A percentile compares a stretch with the other conserved stretches of the same genome.
Conservation (phyloP, 2,113 vertebrate genomes). For the Piaya cayana region DNA sequence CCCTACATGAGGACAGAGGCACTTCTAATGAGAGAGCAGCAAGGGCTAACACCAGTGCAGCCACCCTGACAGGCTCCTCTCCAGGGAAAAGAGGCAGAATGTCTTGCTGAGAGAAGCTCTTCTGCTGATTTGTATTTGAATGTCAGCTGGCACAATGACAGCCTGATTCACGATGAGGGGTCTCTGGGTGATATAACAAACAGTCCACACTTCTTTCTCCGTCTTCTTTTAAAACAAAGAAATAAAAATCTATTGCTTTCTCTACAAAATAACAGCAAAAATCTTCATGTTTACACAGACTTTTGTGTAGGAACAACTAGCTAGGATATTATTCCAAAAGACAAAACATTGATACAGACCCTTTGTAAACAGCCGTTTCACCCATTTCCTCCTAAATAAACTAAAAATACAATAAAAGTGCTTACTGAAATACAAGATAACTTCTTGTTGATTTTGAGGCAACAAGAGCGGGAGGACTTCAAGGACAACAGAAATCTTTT, state of each 20-base stretch:
- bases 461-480: not conserved
- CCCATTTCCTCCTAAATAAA: not conserved
- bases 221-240: not conserved
- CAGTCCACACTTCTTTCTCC: not conserved
- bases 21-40: rapidly evolving
- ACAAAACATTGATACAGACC: not conserved
- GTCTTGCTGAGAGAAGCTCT: not conserved
- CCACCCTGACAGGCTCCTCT: not conserved
- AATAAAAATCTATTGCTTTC: not conserved
- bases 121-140: not conserved
- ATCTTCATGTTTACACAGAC: not conserved
- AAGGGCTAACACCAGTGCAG: not conserved
- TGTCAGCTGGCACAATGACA: not conserved
- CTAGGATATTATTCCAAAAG: not conserved
- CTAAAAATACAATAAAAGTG: not conserved
- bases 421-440: not conserved
- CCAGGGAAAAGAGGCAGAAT: rapidly evolving
- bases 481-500: not conserved
- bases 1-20: not conserved
- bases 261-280: not conserved
- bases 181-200: not conserved
- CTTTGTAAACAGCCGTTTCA: not conserved
- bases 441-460: not conserved
- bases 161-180: not conserved
- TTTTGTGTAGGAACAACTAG: not conserved